Percentiles rank a stretch among this genome's conserved stretches.
Evolutionary conservation across 1,140 invertebrate genomes (phyloP).

Genomic region (Leptinotarsa defecta): DNA sequence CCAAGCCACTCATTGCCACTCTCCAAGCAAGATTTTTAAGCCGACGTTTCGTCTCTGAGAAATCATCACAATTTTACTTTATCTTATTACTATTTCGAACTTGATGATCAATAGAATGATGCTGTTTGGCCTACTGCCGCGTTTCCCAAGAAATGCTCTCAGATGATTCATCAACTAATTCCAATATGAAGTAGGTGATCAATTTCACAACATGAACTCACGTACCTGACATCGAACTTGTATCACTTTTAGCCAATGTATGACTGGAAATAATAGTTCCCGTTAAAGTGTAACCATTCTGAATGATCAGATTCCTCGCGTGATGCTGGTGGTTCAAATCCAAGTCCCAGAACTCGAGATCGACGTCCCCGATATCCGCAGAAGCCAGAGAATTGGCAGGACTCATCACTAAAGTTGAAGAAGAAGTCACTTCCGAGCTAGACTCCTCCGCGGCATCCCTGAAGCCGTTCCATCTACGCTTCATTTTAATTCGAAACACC

Average conservation of each 20-base stretch:
- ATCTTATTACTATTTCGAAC: too few relatives aligned
- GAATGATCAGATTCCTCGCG: slow-evolving; percentile 48
- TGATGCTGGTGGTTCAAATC: slow-evolving; percentile 53
- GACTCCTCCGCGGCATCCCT: slow-evolving; percentile 70
- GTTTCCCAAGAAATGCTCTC: too few relatives aligned
- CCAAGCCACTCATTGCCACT: too few relatives aligned
- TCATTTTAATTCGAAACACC: slow-evolving; percentile 56
- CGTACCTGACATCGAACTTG: slow-evolving; percentile 59
- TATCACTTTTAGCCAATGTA: slow-evolving; percentile 54
- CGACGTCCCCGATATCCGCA: slow-evolving; percentile 67
- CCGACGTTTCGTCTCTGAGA: too few relatives aligned
- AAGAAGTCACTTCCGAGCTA: slow-evolving; percentile 74
- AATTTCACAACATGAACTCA: too few relatives aligned
- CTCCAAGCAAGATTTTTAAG: too few relatives aligned
- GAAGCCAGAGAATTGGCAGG: slow-evolving; percentile 71
- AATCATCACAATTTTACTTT: too few relatives aligned
- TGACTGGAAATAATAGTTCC: slow-evolving; percentile 47
- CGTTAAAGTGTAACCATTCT: slow-evolving; percentile 47
- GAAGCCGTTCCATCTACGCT: slow-evolving; percentile 71
- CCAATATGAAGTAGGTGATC: too few relatives aligned
- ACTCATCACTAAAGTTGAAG: slow-evolving; percentile 65
- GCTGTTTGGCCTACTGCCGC: too few relatives aligned
- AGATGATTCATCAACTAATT: too few relatives aligned
- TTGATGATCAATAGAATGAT: too few relatives aligned
- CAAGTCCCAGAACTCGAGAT: slow-evolving; percentile 80